Evolutionary conservation across 2,888 invertebrate genomes (phyloP).

Genomic region (Cotesia congregata): DNA sequence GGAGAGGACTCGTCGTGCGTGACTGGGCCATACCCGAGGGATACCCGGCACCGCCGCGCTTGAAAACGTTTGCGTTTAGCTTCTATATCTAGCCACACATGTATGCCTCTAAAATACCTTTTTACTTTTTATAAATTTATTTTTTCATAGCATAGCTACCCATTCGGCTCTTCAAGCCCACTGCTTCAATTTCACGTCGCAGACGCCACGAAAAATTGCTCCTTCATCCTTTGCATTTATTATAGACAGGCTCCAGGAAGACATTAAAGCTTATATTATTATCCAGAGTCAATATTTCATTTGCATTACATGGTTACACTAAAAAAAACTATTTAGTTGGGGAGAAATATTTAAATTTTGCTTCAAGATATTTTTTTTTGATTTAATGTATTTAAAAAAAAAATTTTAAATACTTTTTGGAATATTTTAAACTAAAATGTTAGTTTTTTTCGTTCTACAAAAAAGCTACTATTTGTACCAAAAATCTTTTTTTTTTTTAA

Average conservation of each 20-base stretch:
- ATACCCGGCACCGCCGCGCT: constrained; percentile 32
- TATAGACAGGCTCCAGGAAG: constrained; percentile 11
- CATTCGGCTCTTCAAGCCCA: background rate
- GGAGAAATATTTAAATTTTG: too few species aligned
- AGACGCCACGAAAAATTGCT: constrained; percentile 25
- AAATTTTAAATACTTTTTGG: too few species aligned
- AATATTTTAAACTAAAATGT: too few species aligned
- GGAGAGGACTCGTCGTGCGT: constrained; percentile 51
- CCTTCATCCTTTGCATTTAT: constrained; percentile 23
- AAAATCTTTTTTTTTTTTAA: too few species aligned
- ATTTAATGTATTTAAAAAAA: too few species aligned
- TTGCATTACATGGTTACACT: background rate
- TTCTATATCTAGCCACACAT: constrained; percentile 24
- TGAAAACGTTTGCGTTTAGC: constrained; percentile 37
- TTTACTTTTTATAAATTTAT: constrained; percentile 4
- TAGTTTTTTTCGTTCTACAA: too few species aligned
- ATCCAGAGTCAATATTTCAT: too few species aligned
- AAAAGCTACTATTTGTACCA: too few species aligned
- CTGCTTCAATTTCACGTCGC: constrained; percentile 28
- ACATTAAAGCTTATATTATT: background rate
- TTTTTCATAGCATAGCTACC: background rate
- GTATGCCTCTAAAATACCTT: background rate
- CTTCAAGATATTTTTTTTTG: too few species aligned
- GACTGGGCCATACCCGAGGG: constrained; percentile 48
- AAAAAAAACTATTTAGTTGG: background rate